These are phyloP conservation scores for Scaptomyza tumidula DNA, from an alignment of 2,888 invertebrate genomes.

Conservation along the genomic window DNA sequence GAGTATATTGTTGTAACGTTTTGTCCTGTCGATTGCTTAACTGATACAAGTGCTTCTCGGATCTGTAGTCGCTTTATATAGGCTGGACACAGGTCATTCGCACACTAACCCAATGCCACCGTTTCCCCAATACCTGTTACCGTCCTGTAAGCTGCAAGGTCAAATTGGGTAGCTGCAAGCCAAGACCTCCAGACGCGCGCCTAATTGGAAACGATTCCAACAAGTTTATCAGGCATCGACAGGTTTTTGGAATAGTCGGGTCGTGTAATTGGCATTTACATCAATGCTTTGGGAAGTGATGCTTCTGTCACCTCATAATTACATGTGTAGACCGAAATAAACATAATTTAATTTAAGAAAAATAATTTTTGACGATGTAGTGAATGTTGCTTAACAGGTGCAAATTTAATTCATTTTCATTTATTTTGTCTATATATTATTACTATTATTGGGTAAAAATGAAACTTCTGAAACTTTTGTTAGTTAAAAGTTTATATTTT, in stretches of 20 bases:
- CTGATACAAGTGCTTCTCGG: conserved; percentile 41
- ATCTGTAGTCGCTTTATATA: conserved; percentile 58
- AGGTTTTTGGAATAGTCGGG: conserved; percentile 55
- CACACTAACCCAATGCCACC: conserved; percentile 73
- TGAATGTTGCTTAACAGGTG: neutral
- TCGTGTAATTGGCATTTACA: conserved; percentile 30
- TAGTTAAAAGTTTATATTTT: no score
- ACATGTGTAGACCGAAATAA: neutral
- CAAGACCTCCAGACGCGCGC: conserved; percentile 56
- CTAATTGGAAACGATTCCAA: conserved; percentile 61
- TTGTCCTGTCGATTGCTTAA: conserved; percentile 40
- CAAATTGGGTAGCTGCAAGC: conserved; percentile 32
- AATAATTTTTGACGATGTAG: neutral
- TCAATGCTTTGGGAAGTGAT: conserved; percentile 5
- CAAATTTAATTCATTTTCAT: no score
- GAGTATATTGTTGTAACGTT: conserved; percentile 15
- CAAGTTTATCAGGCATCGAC: conserved; percentile 73
- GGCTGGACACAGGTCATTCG: conserved; percentile 23
- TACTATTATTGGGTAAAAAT: no score
- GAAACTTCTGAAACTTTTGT: no score
- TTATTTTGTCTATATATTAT: no score
- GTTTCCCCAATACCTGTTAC: conserved; percentile 51
- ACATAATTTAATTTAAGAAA: neutral
- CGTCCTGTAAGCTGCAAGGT: conserved; percentile 63
- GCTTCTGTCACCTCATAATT: conserved; percentile 25